Evolutionary conservation across 2,888 invertebrate genomes (phyloP), one percentile per base, ranked within the genome.

Genomic region (Epinotia ramella): DNA sequence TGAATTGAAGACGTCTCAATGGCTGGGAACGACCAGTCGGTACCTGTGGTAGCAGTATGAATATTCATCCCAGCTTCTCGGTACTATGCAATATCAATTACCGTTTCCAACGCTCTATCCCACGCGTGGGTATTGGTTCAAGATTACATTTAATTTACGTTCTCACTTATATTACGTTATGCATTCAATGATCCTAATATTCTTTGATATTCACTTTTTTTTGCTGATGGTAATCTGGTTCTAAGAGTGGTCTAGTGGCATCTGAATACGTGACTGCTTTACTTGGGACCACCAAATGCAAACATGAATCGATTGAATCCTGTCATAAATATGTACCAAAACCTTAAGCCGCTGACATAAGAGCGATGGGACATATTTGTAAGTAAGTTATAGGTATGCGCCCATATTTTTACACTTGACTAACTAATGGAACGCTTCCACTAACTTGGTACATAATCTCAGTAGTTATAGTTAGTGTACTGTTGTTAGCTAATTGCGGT

Each of bases 51-150:
- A 74, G 79, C 78, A 78, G 73, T 78, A 82, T 84, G 82, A 84
- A 84, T 84, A 84, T 84, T 84, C 84, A 84, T 79, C 74, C 74
- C 68, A 78, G 63, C 74, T 70, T 79, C 78, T 69, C 78, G 79
- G 79, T 78, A 79, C 78, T 77, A 77, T 77, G 79, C 73, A 77
- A 81, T 80, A 80, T 80, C 78, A 81, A 79, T 81, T 80, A 79
- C 77, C 72, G 28, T 69, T 74, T 63, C 72, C 67, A 77, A 74
- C 77, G 77, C 66, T 73, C 64, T 67, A 57, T 73, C 65, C 28
- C 64, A 59, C 64, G 64, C 67, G 67, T 76, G 72, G 67, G 62
- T 67, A 66, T 76, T 49, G 60, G 24, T 28, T 72, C 46, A 67
- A 63, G 44, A 71, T 65, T 62, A 63, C 46, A 53, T 66, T 66